phyloP scores from a whole-genome alignment of 2,797 vertebrate species.

The Muscicapa striata region DNA sequence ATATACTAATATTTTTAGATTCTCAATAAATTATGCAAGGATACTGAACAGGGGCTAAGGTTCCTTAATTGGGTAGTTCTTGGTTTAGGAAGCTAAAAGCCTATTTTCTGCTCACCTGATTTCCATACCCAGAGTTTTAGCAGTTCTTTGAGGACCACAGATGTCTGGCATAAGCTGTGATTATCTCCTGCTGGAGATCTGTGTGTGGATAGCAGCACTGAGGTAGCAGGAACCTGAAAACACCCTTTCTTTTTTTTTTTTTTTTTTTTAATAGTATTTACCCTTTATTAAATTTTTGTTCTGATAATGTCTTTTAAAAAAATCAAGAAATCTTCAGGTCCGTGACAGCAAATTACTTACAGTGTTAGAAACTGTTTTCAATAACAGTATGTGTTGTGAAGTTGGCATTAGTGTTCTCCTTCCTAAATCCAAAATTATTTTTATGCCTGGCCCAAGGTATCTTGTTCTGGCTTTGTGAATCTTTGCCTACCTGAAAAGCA shows the following conservation, averaged over 20 bases:
- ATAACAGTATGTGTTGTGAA: neutral
- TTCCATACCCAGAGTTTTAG: neutral
- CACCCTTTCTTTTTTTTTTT: no score
- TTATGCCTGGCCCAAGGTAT: neutral
- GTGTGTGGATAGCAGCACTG: neutral
- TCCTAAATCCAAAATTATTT: neutral
- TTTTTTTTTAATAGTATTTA: neutral
- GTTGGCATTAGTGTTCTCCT: rapidly evolving
- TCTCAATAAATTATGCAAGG: neutral
- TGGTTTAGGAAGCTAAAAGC: neutral
- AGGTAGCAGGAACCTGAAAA: neutral
- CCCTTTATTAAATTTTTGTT: neutral
- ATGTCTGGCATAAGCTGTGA: neutral
- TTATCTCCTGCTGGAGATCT: neutral
- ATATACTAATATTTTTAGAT: neutral
- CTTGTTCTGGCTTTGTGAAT: neutral
- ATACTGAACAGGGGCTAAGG: neutral
- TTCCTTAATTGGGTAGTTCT: neutral
- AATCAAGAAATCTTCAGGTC: neutral
- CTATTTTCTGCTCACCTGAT: neutral
- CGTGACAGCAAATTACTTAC: neutral
- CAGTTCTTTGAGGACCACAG: neutral
- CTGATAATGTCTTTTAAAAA: neutral
- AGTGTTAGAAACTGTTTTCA: neutral
- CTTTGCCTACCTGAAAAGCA: neutral